phyloP scores from a whole-genome alignment of 2,888 invertebrate species.

The Scrobipalpa atriplicella region DNA sequence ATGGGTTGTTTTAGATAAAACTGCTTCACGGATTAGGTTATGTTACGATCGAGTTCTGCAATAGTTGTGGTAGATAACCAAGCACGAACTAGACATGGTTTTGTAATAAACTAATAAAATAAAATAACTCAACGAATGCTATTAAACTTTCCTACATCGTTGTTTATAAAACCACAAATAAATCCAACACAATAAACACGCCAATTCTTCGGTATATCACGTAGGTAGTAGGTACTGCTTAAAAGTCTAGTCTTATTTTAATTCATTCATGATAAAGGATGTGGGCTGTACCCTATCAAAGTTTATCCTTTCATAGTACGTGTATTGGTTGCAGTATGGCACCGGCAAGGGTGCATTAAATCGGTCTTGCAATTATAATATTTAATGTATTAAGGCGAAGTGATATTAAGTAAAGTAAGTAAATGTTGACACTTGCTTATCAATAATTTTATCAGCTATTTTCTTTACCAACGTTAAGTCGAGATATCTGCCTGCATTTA shows the following conservation, averaged over 20 bases:
- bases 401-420: too few relatives aligned
- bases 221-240: background rate
- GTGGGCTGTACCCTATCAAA: background rate
- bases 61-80: background rate
- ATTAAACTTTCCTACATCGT: background rate
- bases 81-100: background rate
- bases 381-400: too few relatives aligned
- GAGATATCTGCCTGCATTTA: background rate
- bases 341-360: background rate
- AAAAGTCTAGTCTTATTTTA: background rate
- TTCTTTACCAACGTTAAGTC: background rate
- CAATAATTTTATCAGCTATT: background rate
- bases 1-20: background rate
- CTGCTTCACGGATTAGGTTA: background rate
- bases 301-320: background rate
- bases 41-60: background rate
- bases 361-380: background rate
- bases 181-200: background rate
- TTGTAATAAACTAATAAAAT: background rate
- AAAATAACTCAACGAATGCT: background rate
- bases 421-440: background rate
- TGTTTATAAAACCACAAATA: background rate
- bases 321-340: background rate
- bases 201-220: background rate
- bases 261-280: background rate